Evolutionary conservation across 2,888 invertebrate species (phyloP).

Genomic region (Trissolcus brochymenae): DNA sequence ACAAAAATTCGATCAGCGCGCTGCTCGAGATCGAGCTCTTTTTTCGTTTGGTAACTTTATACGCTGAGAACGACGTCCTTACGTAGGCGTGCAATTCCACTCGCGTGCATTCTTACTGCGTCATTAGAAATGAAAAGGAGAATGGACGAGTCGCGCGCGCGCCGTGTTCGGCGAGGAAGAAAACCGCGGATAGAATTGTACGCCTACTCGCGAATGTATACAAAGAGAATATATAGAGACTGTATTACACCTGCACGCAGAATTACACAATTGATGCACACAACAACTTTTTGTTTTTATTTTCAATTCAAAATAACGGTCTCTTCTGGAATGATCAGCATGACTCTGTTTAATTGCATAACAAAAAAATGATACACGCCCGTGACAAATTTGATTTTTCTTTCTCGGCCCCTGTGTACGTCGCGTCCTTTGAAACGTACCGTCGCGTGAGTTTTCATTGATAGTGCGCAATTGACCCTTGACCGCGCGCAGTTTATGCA

Average conservation of each 20-base stretch:
- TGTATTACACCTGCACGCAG: constrained; percentile 60
- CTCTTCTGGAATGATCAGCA: constrained; percentile 64
- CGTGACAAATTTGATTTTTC: constrained; percentile 8
- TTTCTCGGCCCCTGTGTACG: constrained; percentile 5
- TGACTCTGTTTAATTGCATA: constrained; percentile 59
- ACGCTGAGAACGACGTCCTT: constrained; percentile 56
- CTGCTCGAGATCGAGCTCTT: constrained; percentile 22
- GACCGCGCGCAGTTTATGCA: constrained; percentile 37
- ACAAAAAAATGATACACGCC: constrained; percentile 52
- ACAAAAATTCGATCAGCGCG: constrained; percentile 47
- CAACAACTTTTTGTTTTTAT: constrained; percentile 37
- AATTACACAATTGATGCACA: constrained; percentile 60
- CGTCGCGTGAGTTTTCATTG: not conserved
- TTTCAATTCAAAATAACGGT: constrained; percentile 61
- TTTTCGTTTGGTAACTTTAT: constrained; percentile 44
- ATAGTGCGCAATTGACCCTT: constrained; percentile 16
- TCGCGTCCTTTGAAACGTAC: constrained; percentile 25
- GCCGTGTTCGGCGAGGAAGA: constrained; percentile 39
- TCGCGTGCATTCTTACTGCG: constrained; percentile 53
- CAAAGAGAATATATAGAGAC: constrained; percentile 54
- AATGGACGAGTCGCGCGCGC: constrained; percentile 35
- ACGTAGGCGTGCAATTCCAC: constrained; percentile 56
- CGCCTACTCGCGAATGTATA: constrained; percentile 51
- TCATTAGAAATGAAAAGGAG: constrained; percentile 55
- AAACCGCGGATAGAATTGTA: constrained; percentile 52